Base-by-base conservation (phyloP, 92 coral and sea anemone species). In the Paragorgia papillata region DNA sequence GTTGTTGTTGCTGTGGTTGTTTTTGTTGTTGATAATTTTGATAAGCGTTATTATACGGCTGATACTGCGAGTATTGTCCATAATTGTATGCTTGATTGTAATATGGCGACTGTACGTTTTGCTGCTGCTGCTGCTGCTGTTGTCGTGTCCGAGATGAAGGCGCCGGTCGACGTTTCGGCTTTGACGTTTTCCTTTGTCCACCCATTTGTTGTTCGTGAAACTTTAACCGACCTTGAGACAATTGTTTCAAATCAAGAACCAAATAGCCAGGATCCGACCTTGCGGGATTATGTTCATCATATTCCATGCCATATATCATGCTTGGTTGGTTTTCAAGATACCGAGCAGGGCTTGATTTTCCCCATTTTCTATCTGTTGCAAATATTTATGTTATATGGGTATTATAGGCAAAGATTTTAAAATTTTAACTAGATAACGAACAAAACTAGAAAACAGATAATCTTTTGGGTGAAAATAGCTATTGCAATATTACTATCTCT, bases 231-330 rank as follows among this genome's bases (percentile, higher is more conserved):
- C 78, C 78, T 55, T 71, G 78, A 6, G 78, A 54, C 64, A 71
- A 51, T 21, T 53, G 53, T 54, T 71, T 71, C 17, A 71, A 37
- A 18, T 71, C 78, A 19, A 71, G 65, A 25, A 71, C 78, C 40
- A 71, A 55, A 55, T 71, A 71, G 53, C 78, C 78, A 1, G 78
- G 78, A 34, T 71, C 78, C n/a, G 78, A 71, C 31, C 78, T 71
- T 21, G 78, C 53, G 1, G 78, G 78, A 37, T 71, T 71, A n/a
- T 28, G 53, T 54, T 71, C 61, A 55, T 71, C 78, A 71, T 71
- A 71, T 55, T 71, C 78, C 78, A 71, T 53, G 21, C 78, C 78
- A 71, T 53, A 71, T 0, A 71, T 30, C 78, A 53, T 71, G 48
- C 48, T 71, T 53, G 63, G 78, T 71, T 71, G 63, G 65, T 71